Evolutionary conservation across 2,888 invertebrate genomes (phyloP), one percentile per base, ranked within the genome.

Genomic region (Patella depressa): DNA sequence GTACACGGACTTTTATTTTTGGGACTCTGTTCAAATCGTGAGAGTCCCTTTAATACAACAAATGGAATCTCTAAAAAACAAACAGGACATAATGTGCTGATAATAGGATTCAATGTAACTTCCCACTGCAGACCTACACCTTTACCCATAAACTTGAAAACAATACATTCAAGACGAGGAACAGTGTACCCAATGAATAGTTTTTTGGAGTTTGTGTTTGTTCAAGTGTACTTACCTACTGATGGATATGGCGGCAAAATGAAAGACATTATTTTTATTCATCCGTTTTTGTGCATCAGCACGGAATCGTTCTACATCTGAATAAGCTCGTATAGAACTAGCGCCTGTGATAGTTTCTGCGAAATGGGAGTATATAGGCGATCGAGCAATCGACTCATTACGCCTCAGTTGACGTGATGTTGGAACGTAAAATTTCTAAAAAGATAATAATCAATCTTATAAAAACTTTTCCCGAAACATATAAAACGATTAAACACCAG

Each of bases 211-310:
- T 45, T n/a, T 12, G 57, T 69, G 45, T 45, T 45, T 45, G 45
- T 45, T 45, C 45, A 45, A 45, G 45, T 45, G 9, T n/a, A 59
- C 75, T 45, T 71, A 84, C 84, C 84, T 83, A 70, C 80, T 80
- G 55, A 82, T 77, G 4, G 81, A 79, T 15, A 79, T 83, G 57
- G 82, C 84, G 17, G 85, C 83, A 78, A 88, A 89, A 79, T 87
- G 85, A 91, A 96, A 97, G 72, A 95, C 93, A 93, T 97, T 97
- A 80, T 88, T 90, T 77, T 85, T 80, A 71, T 89, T 88, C 24
- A 89, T 87, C 15, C 81, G 79, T 5, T 80, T 75, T 74, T 85
- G 83, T 2, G 86, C 86, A 69, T 80, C 80, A 19, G 70, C 17
- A 5, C 81, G 79, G 74, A 89, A 89, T 34, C 82, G 78, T 1